phyloP scores from a whole-genome alignment of 2,113 vertebrate genomes.

The Benitochromis conjunctus region DNA sequence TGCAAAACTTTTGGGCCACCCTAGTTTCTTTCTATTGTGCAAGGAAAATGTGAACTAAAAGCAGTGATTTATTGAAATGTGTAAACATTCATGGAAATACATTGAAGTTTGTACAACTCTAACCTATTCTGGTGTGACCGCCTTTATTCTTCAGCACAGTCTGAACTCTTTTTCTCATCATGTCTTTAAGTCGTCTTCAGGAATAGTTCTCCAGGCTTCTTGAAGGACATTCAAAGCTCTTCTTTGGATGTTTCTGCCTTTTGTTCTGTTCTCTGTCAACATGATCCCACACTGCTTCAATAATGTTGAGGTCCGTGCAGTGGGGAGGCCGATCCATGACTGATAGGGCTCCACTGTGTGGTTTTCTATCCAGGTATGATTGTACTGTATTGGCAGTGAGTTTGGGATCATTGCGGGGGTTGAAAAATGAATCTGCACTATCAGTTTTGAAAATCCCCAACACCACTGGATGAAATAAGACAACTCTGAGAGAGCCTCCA shows the following conservation, averaged over 20 bases:
- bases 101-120: neutral
- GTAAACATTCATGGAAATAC: neutral
- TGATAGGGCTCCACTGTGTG: too few species aligned
- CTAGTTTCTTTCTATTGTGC: neutral
- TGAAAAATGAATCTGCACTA: too few species aligned
- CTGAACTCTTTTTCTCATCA: neutral
- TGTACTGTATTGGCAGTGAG: too few species aligned
- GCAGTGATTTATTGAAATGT: neutral
- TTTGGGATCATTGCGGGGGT: too few species aligned
- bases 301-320: too few species aligned
- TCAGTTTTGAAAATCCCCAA: too few species aligned
- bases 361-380: too few species aligned
- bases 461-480: too few species aligned
- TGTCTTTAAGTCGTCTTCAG: accelerated
- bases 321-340: too few species aligned
- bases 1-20: neutral
- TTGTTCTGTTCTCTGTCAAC: neutral
- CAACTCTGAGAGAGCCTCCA: too few species aligned
- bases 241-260: neutral
- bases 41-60: accelerated
- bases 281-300: neutral
- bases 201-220: neutral
- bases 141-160: neutral
- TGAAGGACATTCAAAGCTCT: neutral
- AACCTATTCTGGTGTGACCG: neutral